Percentiles rank a stretch among this genome's conserved stretches.
These are phyloP conservation scores for Nomada flava DNA, from an alignment of 2,888 invertebrate species.

Conservation along the genomic window DNA sequence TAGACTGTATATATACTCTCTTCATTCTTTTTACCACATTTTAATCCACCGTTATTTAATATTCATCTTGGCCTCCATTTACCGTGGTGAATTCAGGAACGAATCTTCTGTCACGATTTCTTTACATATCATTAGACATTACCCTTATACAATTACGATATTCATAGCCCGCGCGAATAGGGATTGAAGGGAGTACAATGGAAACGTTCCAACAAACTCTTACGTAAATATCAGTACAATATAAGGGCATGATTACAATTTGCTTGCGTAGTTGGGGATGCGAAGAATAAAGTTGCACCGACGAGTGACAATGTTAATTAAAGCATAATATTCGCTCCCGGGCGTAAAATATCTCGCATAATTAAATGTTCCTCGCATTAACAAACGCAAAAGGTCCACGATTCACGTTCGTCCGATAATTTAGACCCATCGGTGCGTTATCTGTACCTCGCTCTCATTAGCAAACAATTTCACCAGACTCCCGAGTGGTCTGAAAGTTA, in stretches of 20 bases:
- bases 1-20: no score
- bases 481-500: background rate
- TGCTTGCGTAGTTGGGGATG: background rate
- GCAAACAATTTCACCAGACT: slow-evolving; percentile 41
- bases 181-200: background rate
- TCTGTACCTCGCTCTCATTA: slow-evolving; percentile 29
- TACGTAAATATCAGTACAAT: background rate
- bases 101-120: background rate
- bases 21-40: background rate
- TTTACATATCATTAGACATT: slow-evolving; percentile 9
- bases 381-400: slow-evolving; percentile 17
- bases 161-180: background rate
- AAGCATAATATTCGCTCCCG: slow-evolving; percentile 11
- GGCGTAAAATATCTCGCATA: slow-evolving; percentile 17
- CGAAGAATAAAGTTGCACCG: background rate
- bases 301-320: slow-evolving; percentile 25
- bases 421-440: slow-evolving; percentile 26
- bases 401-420: slow-evolving; percentile 41
- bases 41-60: slow-evolving; percentile 8
- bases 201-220: background rate
- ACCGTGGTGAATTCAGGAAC: background rate
- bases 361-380: slow-evolving; percentile 28
- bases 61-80: slow-evolving; percentile 15
- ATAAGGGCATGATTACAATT: background rate
- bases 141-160: slow-evolving; percentile 2